Percentiles rank a stretch among this genome's conserved stretches.
Conservation (phyloP, 2,113 vertebrate species). For the Ammodramus savannarum region DNA sequence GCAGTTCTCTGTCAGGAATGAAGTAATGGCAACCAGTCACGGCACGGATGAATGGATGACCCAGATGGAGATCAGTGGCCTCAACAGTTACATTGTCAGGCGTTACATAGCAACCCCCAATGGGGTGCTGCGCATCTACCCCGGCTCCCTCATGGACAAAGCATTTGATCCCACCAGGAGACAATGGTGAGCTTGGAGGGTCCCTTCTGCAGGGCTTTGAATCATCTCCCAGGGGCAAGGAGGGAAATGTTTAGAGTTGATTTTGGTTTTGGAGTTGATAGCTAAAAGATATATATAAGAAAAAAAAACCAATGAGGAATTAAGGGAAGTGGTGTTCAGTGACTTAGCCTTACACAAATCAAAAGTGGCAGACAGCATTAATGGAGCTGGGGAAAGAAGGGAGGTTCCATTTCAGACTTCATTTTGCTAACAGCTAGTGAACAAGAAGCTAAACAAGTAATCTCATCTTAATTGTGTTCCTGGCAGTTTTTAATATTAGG, state of each 20-base stretch:
- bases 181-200: constrained; percentile 90
- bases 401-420: too few species aligned
- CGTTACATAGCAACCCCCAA: constrained; percentile 99
- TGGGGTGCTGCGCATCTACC: constrained; percentile 99
- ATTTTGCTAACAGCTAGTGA: too few species aligned
- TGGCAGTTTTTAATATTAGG: too few species aligned
- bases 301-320: too few species aligned
- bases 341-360: too few species aligned
- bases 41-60: constrained; percentile 99
- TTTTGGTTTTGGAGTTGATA: not conserved
- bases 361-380: too few species aligned
- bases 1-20: constrained; percentile 98
- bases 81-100: constrained; percentile 98
- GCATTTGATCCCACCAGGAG: constrained; percentile 98
- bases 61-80: constrained; percentile 97
- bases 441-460: too few species aligned
- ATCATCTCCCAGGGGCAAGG: constrained; percentile 24
- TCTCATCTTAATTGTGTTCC: too few species aligned
- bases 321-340: too few species aligned
- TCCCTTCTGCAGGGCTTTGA: constrained; percentile 41
- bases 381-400: too few species aligned
- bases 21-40: constrained; percentile 99
- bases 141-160: constrained; percentile 99
- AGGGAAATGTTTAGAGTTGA: not conserved
- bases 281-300: too few species aligned